These are phyloP conservation scores for Zingel zingel DNA, from an alignment of 2,113 vertebrate species.

Conservation along the genomic window DNA sequence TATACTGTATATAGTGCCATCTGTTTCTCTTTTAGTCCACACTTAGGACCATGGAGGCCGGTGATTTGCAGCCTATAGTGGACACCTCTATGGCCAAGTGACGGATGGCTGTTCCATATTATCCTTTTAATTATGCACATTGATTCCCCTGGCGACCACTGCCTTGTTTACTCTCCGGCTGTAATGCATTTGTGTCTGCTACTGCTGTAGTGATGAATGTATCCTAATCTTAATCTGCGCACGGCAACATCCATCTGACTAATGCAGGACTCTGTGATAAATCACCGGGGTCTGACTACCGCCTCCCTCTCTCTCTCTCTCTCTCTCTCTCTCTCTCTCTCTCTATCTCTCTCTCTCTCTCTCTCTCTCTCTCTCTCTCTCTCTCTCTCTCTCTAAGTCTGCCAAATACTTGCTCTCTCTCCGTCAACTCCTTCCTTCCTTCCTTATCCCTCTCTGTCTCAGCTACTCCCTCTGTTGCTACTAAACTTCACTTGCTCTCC, in stretches of 20 bases:
- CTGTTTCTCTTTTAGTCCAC: constrained; percentile 15
- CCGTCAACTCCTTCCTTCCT: constrained; percentile 14
- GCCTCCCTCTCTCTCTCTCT: constrained; percentile 21
- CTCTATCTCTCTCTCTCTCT: constrained; percentile 39
- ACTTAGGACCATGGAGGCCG: not conserved
- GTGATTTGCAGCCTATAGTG: constrained; percentile 44
- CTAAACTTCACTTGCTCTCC: constrained; percentile 7
- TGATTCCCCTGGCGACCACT: constrained; percentile 74
- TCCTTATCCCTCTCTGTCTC: constrained; percentile 4
- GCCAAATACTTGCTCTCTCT: constrained; percentile 43
- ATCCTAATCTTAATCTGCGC: constrained; percentile 83
- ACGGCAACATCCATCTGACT: constrained; percentile 80
- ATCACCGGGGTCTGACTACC: constrained; percentile 70
- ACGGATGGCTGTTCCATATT: constrained; percentile 78
- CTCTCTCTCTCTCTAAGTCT: constrained; percentile 24
- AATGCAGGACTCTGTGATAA: constrained; percentile 79
- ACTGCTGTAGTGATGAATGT: constrained; percentile 87
- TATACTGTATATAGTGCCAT: not conserved
- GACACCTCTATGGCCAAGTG: constrained; percentile 65
- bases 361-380: constrained; percentile 22
- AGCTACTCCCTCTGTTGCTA: constrained; percentile 2
- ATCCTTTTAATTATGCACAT: constrained; percentile 84
- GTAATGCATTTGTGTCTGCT: constrained; percentile 84
- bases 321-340: constrained; percentile 42
- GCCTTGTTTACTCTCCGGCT: constrained; percentile 86